Conservation (phyloP, 2,113 vertebrate species). For the Phoenicopterus ruber region DNA sequence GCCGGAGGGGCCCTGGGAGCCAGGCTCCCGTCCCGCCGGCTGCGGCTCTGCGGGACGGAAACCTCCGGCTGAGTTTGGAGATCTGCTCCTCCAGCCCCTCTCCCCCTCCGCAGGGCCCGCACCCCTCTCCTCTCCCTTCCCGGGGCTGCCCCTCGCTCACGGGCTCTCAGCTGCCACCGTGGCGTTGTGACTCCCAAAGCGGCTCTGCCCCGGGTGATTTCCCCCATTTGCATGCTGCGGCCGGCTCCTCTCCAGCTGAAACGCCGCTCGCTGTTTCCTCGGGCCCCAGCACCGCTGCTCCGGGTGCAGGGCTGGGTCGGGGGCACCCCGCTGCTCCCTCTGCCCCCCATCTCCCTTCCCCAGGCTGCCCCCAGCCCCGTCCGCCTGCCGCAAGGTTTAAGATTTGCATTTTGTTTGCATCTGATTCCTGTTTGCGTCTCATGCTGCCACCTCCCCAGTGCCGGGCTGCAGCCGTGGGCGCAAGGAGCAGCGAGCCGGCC, state of each 20-base stretch:
- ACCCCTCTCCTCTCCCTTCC: neutral
- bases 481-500: no score
- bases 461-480: neutral
- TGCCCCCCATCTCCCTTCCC: fast-evolving
- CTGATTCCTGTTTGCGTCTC: neutral
- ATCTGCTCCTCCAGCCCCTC: no score
- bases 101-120: fast-evolving
- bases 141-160: fast-evolving
- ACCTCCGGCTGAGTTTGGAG: neutral
- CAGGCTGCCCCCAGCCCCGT: fast-evolving
- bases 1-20: neutral
- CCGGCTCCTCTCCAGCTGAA: neutral
- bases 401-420: neutral
- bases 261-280: fast-evolving
- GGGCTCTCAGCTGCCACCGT: neutral
- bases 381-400: neutral
- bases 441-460: neutral
- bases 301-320: neutral
- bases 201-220: neutral
- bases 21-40: fast-evolving
- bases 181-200: fast-evolving
- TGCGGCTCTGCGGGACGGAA: fast-evolving
- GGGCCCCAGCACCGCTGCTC: neutral
- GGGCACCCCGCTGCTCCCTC: neutral
- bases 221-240: neutral